Base-by-base conservation (phyloP, 1,140 invertebrate species). In the Apis laboriosa region DNA sequence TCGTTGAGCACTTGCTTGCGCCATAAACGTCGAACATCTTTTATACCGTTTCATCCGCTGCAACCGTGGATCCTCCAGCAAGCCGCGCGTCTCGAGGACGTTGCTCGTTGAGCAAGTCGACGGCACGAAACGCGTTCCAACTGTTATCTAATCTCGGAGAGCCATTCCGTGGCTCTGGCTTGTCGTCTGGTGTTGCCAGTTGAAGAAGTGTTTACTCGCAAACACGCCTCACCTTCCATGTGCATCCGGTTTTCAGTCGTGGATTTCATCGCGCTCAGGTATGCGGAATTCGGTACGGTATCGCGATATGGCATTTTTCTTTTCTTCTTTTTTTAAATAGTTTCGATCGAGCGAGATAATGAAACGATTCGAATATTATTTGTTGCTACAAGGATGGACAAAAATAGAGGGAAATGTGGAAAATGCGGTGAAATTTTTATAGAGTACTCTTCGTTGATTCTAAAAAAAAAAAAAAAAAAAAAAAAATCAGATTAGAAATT, bases 101-200 rank as follows among this genome's bases (percentile, higher is more conserved):
- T 49, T 55, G 56, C 34, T 73, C 68, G 82, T 86, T 74, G 74
- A 84, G 82, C 61, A 87, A 86, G 86, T 84, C 71, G 53, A 66
- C 73, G 24, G 70, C 55, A 78, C 73, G 43, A 34, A 77, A 79
- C 71, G 34, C 34, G 85, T 81, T 86, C 80, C 84, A 84, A 77
- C 81, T 80, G 83, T 88, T 88, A 88, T 88, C 86, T 88, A 88
- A 88, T 88, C 86, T 87, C 68, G 61, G 66, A 64, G 63, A 81
- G 61, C 58, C 67, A 83, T 66, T 56, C 55, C 74, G 77, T 68
- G 82, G 61, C 70, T 82, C 79, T 82, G 70, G 64, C 64, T 84
- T 71, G 67, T 76, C 83, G 75, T 63, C 51, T 43, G 74, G 60
- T 43, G 34, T n/a, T 84, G 64, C 66, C 75, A 85, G 79, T 34